phyloP scores from a whole-genome alignment of 2,888 invertebrate genomes.

The Smittia sp. region DNA sequence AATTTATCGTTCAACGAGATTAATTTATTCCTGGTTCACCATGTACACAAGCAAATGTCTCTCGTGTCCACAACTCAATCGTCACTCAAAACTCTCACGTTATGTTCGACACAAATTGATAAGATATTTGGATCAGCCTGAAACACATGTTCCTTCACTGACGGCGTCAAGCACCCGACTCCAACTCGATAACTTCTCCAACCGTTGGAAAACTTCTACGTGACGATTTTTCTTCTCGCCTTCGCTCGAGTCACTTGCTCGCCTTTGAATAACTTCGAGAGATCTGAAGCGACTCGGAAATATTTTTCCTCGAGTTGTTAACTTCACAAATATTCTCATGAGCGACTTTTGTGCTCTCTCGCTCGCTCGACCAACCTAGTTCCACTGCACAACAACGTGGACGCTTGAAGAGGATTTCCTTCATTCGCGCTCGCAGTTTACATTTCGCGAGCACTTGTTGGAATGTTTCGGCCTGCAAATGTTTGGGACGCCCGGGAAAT shows the following conservation, averaged over 20 bases:
- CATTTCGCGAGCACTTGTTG: background rate
- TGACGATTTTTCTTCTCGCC: too few relatives aligned
- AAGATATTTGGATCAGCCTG: slow-evolving; percentile 25
- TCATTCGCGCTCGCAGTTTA: background rate
- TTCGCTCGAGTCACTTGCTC: background rate
- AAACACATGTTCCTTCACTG: slow-evolving; percentile 18
- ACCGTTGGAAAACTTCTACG: too few relatives aligned
- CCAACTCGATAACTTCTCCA: too few relatives aligned
- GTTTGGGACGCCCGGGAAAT: too few relatives aligned
- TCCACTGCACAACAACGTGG: background rate
- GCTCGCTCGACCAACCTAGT: background rate
- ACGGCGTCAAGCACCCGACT: background rate
- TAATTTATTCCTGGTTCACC: background rate
- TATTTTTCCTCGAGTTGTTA: background rate
- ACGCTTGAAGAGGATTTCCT: background rate
- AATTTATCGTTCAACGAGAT: too few relatives aligned
- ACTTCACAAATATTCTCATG: background rate
- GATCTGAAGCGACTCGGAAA: slow-evolving; percentile 14
- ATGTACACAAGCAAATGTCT: background rate
- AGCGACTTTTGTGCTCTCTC: background rate
- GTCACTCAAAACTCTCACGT: background rate
- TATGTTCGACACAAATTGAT: slow-evolving; percentile 27
- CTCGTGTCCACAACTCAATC: background rate
- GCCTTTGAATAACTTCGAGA: background rate
- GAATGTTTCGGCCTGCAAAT: too few relatives aligned